A percentile compares a stretch with the other conserved stretches of the same genome.
Evolutionary conservation across 2,888 invertebrate genomes (phyloP).

Genomic region (Netelia fuscicornis): DNA sequence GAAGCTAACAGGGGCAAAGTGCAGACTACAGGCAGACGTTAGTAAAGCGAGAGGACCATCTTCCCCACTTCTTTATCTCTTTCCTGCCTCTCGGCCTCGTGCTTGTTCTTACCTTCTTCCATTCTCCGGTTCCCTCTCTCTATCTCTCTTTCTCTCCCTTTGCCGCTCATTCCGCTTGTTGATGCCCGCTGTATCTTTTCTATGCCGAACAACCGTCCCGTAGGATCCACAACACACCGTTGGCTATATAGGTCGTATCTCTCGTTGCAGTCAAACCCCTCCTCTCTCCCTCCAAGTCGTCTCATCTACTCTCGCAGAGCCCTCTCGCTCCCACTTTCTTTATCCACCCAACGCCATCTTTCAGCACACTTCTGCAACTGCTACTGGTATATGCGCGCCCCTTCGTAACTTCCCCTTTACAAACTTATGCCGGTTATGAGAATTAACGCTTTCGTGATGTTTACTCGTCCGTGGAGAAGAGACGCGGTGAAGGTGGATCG

Average conservation of each 20-base stretch:
- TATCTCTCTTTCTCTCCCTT: constrained; percentile 25
- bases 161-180: constrained; percentile 30
- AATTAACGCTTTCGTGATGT: constrained; percentile 72
- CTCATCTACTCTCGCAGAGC: constrained; percentile 59
- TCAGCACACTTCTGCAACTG: constrained; percentile 58
- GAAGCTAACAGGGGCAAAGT: constrained; percentile 32
- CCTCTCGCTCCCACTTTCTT: constrained; percentile 30
- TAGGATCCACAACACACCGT: constrained; percentile 66
- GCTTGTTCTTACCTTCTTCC: constrained; percentile 34
- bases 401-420: constrained; percentile 78
- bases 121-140: constrained; percentile 28
- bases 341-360: constrained; percentile 64
- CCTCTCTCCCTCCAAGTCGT: constrained; percentile 40
- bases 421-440: constrained; percentile 76
- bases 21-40: constrained; percentile 44
- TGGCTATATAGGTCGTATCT: constrained; percentile 39
- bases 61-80: constrained; percentile 64
- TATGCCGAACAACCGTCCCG: constrained; percentile 67
- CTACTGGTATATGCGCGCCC: constrained; percentile 71
- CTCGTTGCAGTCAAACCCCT: constrained; percentile 44
- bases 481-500: neutral
- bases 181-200: constrained; percentile 48
- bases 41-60: constrained; percentile 57
- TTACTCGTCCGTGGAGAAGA: constrained; percentile 35
- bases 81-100: constrained; percentile 54